Evolutionary conservation across 2,888 invertebrate genomes (phyloP).

Genomic region (Myopa testacea): DNA sequence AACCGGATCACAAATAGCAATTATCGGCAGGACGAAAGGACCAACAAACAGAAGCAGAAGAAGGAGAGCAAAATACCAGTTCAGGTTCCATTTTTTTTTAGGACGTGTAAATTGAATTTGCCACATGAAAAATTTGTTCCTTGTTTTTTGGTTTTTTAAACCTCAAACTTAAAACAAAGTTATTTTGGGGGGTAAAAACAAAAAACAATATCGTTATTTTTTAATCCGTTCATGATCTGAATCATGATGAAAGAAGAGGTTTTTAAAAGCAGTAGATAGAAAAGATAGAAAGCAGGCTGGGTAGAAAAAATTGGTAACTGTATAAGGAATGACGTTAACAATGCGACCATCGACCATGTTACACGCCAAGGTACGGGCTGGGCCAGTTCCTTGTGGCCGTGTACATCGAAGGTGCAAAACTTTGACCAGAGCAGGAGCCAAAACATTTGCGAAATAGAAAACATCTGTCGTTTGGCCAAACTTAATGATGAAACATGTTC

Average conservation of each 20-base stretch:
- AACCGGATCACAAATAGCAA: conserved; percentile 44
- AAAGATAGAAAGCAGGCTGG: too few species aligned
- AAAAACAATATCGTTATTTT: neutral
- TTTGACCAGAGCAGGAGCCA: neutral
- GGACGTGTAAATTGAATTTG: conserved; percentile 47
- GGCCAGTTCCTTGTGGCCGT: neutral
- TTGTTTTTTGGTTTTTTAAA: conserved; percentile 1
- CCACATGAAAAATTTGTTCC: conserved; percentile 41
- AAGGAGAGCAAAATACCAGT: neutral
- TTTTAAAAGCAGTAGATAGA: neutral
- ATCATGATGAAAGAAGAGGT: neutral
- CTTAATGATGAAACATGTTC: conserved; percentile 42
- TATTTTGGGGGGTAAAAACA: conserved; percentile 18
- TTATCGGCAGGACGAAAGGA: conserved; percentile 39
- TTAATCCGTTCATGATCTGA: neutral
- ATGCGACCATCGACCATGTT: neutral
- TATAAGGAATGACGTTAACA: conserved; percentile 16
- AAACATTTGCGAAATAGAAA: neutral
- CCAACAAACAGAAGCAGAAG: conserved; percentile 4
- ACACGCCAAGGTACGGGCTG: neutral
- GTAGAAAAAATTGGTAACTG: neutral
- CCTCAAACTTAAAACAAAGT: conserved; percentile 19
- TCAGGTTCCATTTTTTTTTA: neutral
- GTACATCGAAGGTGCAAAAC: too few species aligned
- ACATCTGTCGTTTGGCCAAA: neutral